These are phyloP conservation scores for Chelon auratus DNA, from an alignment of 2,797 vertebrate genomes.

Conservation along the genomic window DNA sequence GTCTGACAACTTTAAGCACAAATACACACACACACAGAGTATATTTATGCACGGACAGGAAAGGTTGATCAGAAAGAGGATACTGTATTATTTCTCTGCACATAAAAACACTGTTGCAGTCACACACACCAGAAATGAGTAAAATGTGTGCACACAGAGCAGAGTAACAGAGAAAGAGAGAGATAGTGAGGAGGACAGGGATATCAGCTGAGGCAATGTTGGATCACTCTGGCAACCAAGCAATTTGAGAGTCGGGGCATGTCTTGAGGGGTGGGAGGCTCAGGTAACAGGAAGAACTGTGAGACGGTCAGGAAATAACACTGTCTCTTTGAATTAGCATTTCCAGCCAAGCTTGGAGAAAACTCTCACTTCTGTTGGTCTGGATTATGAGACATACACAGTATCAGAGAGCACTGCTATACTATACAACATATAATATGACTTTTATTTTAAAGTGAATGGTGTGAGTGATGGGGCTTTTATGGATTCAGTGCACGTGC, in stretches of 20 bases:
- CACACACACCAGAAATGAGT: slow-evolving; percentile 16
- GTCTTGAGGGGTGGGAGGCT: slow-evolving; percentile 58
- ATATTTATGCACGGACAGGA: slow-evolving; percentile 42
- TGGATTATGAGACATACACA: slow-evolving; percentile 6
- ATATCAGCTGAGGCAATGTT: slow-evolving; percentile 51
- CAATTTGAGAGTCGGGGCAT: slow-evolving; percentile 56
- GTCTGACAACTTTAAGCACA: slow-evolving; percentile 52
- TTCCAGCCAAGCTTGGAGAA: slow-evolving; percentile 41
- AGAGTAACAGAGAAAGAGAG: slow-evolving; percentile 1
- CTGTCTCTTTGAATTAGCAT: slow-evolving; percentile 76
- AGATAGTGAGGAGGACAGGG: slow-evolving; percentile 32
- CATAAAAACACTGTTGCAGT: slow-evolving; percentile 10
- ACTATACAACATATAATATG: no score
- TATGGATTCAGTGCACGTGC: not conserved
- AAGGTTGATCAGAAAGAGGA: slow-evolving; percentile 58
- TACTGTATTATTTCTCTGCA: slow-evolving; percentile 48
- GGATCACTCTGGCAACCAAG: slow-evolving; percentile 60
- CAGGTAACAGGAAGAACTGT: slow-evolving; percentile 76
- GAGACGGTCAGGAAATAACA: slow-evolving; percentile 80
- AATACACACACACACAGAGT: slow-evolving; percentile 34
- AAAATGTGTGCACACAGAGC: slow-evolving; percentile 40
- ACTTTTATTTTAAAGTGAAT: not conserved
- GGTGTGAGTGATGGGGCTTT: not conserved
- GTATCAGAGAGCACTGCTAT: no score
- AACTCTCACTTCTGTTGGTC: slow-evolving; percentile 25